Evolutionary conservation across 2,797 vertebrate genomes (phyloP).

Genomic region (Glossophaga mutica): DNA sequence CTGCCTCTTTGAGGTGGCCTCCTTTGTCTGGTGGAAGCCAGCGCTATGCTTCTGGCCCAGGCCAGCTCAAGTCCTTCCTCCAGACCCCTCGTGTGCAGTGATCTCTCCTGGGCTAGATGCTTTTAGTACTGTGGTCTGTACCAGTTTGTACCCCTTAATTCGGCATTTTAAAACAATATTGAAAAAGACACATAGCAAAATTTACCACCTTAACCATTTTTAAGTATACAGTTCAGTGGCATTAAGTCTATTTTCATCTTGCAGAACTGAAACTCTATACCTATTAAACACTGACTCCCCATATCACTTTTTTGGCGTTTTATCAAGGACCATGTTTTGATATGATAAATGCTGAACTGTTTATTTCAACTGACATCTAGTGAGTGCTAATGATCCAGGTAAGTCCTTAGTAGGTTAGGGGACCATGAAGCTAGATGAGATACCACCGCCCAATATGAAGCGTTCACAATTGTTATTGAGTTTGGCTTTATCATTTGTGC

Average conservation of each 20-base stretch:
- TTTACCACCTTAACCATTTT: neutral
- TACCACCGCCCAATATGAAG: neutral
- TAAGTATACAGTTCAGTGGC: neutral
- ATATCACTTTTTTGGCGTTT: neutral
- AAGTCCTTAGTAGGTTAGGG: neutral
- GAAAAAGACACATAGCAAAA: neutral
- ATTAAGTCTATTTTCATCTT: neutral
- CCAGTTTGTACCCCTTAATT: neutral
- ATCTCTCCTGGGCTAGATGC: neutral
- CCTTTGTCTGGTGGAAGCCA: neutral
- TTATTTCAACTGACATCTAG: neutral
- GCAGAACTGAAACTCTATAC: neutral
- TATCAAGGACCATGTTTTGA: neutral
- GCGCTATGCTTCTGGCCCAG: neutral
- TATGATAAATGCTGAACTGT: neutral
- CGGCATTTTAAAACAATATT: neutral
- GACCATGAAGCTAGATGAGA: neutral
- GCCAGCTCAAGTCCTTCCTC: neutral
- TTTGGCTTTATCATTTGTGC: constrained; percentile 20
- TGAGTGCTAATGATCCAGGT: neutral
- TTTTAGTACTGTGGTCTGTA: neutral
- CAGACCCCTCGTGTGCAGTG: neutral
- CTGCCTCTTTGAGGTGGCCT: neutral
- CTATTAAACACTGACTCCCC: neutral
- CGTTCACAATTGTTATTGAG: neutral